Base-by-base conservation (phyloP, 2,888 invertebrate genomes). In the Campaea margaritaria region DNA sequence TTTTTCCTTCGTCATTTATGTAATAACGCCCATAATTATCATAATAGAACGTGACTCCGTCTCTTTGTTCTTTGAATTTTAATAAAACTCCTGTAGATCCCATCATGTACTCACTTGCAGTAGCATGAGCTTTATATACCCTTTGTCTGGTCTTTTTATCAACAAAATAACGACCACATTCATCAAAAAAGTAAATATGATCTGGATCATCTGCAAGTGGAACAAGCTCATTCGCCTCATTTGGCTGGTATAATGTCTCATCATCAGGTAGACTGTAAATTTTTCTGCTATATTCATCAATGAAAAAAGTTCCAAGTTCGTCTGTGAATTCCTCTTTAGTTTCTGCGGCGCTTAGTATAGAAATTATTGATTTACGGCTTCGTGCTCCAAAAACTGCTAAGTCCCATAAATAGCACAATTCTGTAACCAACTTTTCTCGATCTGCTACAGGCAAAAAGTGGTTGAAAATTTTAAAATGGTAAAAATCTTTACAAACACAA, bases 1-100 rank as follows among this genome's bases (percentile, higher is more conserved):
- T 85, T 74, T 86, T 89, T n/a, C 89, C 91, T 50, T 83, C 75
- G 0, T 70, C 70, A 65, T 91, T 79, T 27, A 89, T 77, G 63
- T 87, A 91, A 69, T 91, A 92, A 14, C 91, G 84, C 12, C 93
- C 93, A 68, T 74, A 92, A 64, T 78, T 87, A 70, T 93, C 91
- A 67, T 86, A 93, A 64, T 83, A 85, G 74, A 80, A 93, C n/a
- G 69, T 80, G 10, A 77, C 66, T 13, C 87, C 90, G 57, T 89
- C 85, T 58, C 81, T 76, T 58, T 76, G 79, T 75, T 91, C 92
- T 74, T 88, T 88, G 12, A 82, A 67, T 77, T 92, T 91, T 51
- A 91, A 57, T 46, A 92, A 73, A 28, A 82, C 70, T 38, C 92
- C 92, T 34, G 83, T 66, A n/a, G 82, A 78, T 62, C 87, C 87